Evolutionary conservation across 1,140 invertebrate species (phyloP).

Genomic region (Sarcophaga bullata): DNA sequence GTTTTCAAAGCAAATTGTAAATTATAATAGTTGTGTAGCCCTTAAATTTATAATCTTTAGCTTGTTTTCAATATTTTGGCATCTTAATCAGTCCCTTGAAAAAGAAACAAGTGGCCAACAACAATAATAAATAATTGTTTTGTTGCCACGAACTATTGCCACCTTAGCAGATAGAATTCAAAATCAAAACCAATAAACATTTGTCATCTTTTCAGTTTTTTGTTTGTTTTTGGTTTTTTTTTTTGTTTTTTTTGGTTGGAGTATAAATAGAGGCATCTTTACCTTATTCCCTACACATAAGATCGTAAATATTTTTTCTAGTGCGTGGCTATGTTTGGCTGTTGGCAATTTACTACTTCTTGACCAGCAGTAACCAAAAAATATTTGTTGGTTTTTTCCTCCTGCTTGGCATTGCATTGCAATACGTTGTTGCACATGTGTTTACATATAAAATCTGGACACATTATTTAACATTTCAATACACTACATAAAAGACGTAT

Average conservation of each 20-base stretch:
- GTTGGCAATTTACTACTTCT: constrained; percentile 18
- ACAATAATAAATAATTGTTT: constrained; percentile 24
- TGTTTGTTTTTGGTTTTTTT: neutral
- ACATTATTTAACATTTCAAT: neutral
- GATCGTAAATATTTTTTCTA: constrained; percentile 9
- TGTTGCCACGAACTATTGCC: neutral
- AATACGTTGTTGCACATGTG: neutral
- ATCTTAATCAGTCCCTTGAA: neutral
- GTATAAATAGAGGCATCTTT: no score
- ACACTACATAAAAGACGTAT: neutral
- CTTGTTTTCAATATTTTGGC: neutral
- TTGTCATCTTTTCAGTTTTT: neutral
- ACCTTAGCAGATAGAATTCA: neutral
- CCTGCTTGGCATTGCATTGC: neutral
- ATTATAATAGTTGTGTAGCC: no score
- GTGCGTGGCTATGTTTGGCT: neutral
- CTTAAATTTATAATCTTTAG: neutral
- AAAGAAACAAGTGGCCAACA: neutral
- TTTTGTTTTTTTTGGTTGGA: no score
- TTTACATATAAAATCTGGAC: neutral
- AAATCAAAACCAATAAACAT: neutral
- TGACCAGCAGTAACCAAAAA: constrained; percentile 7
- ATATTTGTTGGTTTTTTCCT: neutral
- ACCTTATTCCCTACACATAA: neutral
- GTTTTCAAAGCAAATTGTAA: no score